Conservation (phyloP, 2,797 vertebrate genomes). For the Acanthurus leucopareius region DNA sequence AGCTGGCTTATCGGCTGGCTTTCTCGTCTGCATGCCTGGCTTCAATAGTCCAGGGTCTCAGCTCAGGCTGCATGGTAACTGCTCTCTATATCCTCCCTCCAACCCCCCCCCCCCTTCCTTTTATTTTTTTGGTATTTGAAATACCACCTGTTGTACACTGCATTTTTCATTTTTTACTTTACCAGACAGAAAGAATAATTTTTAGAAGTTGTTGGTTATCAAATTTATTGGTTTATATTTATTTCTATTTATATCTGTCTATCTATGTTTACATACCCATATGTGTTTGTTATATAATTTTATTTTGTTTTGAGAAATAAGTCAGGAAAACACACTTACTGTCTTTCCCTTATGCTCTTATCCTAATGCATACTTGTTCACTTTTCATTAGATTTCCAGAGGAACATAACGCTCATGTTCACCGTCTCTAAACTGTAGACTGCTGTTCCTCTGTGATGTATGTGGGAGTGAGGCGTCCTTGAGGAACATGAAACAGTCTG, state of each 20-base stretch:
- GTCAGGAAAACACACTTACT: too few species aligned
- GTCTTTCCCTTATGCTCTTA: too few species aligned
- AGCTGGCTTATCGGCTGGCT: conserved; percentile 90
- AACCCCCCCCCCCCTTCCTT: conserved; percentile 34
- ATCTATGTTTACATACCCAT: too few species aligned
- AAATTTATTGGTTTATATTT: too few species aligned
- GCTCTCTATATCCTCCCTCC: conserved; percentile 53
- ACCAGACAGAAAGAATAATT: too few species aligned
- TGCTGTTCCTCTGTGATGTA: conserved; percentile 31
- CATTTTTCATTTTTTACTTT: not conserved
- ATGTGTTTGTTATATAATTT: too few species aligned
- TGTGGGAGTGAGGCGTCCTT: conserved; percentile 65
- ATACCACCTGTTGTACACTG: conserved; percentile 63
- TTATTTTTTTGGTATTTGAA: conserved; percentile 31
- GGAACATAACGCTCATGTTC: conserved; percentile 1
- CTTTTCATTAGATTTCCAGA: conserved; percentile 26
- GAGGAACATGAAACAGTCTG: conserved; percentile 62
- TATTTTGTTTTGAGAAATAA: too few species aligned
- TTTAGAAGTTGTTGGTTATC: too few species aligned
- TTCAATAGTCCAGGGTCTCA: conserved; percentile 90
- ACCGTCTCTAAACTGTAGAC: conserved; percentile 21
- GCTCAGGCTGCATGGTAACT: conserved; percentile 82
- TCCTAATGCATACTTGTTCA: not conserved
- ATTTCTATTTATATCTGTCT: too few species aligned
- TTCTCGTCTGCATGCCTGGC: conserved; percentile 91